These are phyloP conservation scores for Ormyrus labotus DNA, from an alignment of 2,888 invertebrate genomes.

Conservation along the genomic window DNA sequence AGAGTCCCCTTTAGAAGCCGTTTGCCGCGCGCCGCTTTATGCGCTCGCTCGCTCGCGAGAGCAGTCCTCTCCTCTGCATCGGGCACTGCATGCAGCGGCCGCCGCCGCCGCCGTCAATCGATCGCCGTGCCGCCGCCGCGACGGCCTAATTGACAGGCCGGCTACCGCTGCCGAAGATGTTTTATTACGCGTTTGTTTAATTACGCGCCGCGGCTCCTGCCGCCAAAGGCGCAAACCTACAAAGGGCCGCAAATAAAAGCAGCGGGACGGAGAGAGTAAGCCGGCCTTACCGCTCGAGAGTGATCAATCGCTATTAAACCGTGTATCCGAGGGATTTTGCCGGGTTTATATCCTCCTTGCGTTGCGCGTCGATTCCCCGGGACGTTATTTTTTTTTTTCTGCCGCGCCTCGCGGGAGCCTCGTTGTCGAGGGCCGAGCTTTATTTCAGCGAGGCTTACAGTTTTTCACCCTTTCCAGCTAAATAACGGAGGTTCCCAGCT, in stretches of 20 bases:
- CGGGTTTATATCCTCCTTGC: not conserved
- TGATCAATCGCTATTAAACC: constrained; percentile 35
- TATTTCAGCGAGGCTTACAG: too few species aligned
- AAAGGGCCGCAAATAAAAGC: constrained; percentile 21
- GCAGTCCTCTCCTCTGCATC: constrained; percentile 16
- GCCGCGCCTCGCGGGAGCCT: too few species aligned
- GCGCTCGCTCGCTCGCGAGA: constrained; percentile 6
- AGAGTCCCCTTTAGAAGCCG: too few species aligned
- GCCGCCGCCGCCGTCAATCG: not conserved
- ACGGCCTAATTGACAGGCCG: constrained; percentile 55
- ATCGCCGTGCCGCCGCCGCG: not conserved
- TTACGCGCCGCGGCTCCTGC: constrained; percentile 46
- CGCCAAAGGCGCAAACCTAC: not conserved
- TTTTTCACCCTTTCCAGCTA: too few species aligned
- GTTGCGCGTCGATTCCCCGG: not conserved
- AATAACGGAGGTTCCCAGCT: too few species aligned
- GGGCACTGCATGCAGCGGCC: not conserved
- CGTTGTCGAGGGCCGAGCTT: too few species aligned
- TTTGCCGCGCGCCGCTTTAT: not conserved
- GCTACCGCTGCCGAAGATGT: constrained; percentile 53
- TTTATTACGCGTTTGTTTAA: constrained; percentile 59
- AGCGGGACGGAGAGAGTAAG: constrained; percentile 1
- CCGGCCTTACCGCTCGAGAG: constrained; percentile 2
- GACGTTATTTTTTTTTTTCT: not conserved
- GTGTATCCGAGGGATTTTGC: not conserved